Evolutionary conservation across 2,113 vertebrate genomes (phyloP).

Genomic region (Pangasianodon gigas): DNA sequence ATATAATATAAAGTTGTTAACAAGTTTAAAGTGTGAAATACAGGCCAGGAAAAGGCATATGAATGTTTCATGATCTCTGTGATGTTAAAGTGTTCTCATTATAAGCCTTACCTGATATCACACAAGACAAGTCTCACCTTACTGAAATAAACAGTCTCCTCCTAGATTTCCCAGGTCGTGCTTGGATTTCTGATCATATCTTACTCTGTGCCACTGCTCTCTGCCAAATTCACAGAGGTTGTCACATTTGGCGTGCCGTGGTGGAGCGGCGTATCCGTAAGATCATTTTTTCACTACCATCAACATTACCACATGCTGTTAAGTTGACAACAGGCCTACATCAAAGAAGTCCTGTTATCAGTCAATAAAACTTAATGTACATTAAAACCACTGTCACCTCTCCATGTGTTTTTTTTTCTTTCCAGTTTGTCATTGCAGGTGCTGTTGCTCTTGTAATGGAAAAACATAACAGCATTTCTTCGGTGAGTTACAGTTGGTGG

Average conservation of each 20-base stretch:
- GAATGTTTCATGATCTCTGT: not conserved
- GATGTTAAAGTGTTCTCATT: not conserved
- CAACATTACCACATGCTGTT: not conserved
- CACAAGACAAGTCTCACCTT: not conserved
- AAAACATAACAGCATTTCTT: constrained; percentile 61
- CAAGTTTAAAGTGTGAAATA: not conserved
- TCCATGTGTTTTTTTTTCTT: constrained; percentile 4
- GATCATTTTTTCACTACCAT: not conserved
- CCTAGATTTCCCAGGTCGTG: constrained; percentile 72
- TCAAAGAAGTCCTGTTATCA: not conserved
- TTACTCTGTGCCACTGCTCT: constrained; percentile 71
- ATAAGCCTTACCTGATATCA: not conserved
- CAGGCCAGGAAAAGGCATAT: not conserved
- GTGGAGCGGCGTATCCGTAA: constrained; percentile 66
- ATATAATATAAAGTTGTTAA: not conserved
- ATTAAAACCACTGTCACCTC: not conserved
- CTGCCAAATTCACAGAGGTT: constrained; percentile 61
- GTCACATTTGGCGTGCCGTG: constrained; percentile 68
- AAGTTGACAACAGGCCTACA: not conserved
- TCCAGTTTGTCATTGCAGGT: constrained; percentile 70
- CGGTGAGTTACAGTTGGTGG: constrained; percentile 61
- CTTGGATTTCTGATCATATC: constrained; percentile 70
- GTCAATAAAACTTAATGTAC: not conserved
- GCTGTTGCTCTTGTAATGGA: constrained; percentile 62
- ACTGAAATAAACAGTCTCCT: constrained; percentile 3